Evolutionary conservation across 2,113 vertebrate genomes (phyloP), one percentile per base, ranked within the genome.

Genomic region (Lampris incognitus): DNA sequence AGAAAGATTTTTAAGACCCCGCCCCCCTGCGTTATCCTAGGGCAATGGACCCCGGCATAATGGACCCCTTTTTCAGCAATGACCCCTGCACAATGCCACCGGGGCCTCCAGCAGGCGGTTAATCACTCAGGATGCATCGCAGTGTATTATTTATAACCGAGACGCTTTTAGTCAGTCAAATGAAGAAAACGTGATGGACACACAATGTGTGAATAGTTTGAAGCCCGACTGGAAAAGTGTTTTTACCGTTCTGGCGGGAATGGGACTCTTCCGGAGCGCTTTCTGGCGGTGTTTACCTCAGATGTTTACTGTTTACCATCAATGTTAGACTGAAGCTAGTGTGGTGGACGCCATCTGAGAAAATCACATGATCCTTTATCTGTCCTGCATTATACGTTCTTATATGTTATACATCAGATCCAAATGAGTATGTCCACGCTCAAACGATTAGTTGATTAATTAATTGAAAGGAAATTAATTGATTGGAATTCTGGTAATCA

Each of bases 131-230:
- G 42, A 39, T 50, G 54, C 13, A 2, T n/a, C 2, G 38, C 58
- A 9, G 4, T 38, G n/a, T 57, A 66, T 49, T 0, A 58, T n/a
- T 57, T 39, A 37, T 11, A 75, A 6, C 51, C 50, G 59, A 39
- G 68, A 10, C 10, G 13, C 57, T 37, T 24, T n/a, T 3, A 39
- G 9, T 51, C 7, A 37, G 74, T 78, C 66, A 72, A 83, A 81
- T 51, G 69, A 72, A 75, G 80, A 68, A 56, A 63, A 85, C 41
- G 68, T 74, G 85, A 89, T 90, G 86, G 86, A 86, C 83, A 72
- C 13, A 0, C 6, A 72, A 56, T 46, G 38, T 69, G 11, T 36
- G 67, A 50, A 48, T 49, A 1, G 44, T 59, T 61, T 54, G 51
- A 54, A 1, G 51, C 11, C 4, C 55, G 6, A 36, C 1, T n/a